Base-by-base conservation (phyloP, 2,797 vertebrate genomes). In the Anguilla marmorata region DNA sequence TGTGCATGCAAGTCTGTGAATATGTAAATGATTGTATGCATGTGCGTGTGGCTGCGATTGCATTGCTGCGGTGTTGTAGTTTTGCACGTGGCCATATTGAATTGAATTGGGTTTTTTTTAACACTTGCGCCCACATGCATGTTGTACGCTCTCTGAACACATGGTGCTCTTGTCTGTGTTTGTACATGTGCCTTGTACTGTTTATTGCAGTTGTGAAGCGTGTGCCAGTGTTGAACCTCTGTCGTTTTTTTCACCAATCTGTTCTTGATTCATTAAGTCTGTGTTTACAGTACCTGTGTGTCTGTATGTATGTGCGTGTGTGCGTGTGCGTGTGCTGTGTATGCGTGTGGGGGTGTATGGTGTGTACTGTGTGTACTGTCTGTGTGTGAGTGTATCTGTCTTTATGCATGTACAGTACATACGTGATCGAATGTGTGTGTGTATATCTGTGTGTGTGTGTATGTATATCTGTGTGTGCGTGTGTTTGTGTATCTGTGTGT, bases 211-310 rank as follows among this genome's bases (percentile, higher is more conserved):
- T 30, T 74, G 27, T 74, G 69, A 74, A 74, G 14, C 69, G 12
- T 74, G 30, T 74, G 69, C 33, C 69, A 74, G 69, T 7, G 8
- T 74, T 74, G 69, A 74, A 84, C 82, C n/a, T 16, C 69, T 74
- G 69, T 74, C 69, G 9, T 30, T 30, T 66, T 50, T 37, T 74
- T 74, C 30, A 30, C 7, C 69, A 74, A 74, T 74, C 82, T 84
- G 82, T 84, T n/a, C 82, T 84, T 84, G 82, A 84, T 56, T 84
- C 82, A n/a, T 54, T 52, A 84, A 30, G 24, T 56, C 16, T 85
- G 56, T 66, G 16, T 24, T 4, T 66, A 66, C n/a, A n/a, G 84
- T 85, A 30, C 58, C 11, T 33, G 30, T 63, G 58, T 63, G 14
- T 45, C 11, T 24, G 30, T 85, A 0, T 41, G 21, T 45, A 11